Percentiles rank a stretch among this genome's conserved stretches.
These are phyloP conservation scores for Pseudomyrmex cubaensis DNA, from an alignment of 1,140 invertebrate species.

Conservation along the genomic window DNA sequence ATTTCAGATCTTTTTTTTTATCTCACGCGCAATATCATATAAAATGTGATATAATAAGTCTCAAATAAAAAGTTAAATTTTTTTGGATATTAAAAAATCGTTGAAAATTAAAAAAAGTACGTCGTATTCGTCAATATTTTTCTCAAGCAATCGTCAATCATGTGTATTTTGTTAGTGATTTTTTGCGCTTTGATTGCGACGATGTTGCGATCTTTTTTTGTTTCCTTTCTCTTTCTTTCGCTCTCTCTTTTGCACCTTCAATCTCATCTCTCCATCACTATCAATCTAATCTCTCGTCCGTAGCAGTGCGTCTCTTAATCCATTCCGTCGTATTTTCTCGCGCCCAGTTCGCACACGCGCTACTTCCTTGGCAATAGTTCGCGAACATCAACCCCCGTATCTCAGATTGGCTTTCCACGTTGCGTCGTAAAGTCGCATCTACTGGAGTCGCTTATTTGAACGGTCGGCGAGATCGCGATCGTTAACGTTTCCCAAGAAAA, in stretches of 20 bases:
- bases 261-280: slow-evolving; percentile 19
- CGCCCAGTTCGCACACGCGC: slow-evolving; percentile 19
- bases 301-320: slow-evolving; percentile 41
- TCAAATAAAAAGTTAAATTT: neutral
- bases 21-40: neutral
- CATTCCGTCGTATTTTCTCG: slow-evolving; percentile 34
- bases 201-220: slow-evolving; percentile 1
- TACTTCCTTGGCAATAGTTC: slow-evolving; percentile 3
- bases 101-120: neutral
- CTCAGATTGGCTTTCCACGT: slow-evolving; percentile 23
- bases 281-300: slow-evolving; percentile 43
- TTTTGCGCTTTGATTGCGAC: slow-evolving; percentile 28
- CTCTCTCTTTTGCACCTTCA: neutral
- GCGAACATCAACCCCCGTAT: slow-evolving; percentile 26
- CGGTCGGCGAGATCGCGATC: slow-evolving; percentile 37
- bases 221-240: neutral
- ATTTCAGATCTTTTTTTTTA: neutral
- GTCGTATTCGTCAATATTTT: slow-evolving; percentile 33
- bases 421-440: slow-evolving; percentile 33
- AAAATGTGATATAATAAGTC: neutral
- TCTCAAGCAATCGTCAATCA: slow-evolving; percentile 25
- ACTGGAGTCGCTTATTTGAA: slow-evolving; percentile 51
- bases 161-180: slow-evolving; percentile 26
- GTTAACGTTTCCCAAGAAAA: slow-evolving; percentile 28
- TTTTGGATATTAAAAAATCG: neutral